These are phyloP conservation scores for Phengaris arion DNA, from an alignment of 2,888 invertebrate species.

Conservation along the genomic window DNA sequence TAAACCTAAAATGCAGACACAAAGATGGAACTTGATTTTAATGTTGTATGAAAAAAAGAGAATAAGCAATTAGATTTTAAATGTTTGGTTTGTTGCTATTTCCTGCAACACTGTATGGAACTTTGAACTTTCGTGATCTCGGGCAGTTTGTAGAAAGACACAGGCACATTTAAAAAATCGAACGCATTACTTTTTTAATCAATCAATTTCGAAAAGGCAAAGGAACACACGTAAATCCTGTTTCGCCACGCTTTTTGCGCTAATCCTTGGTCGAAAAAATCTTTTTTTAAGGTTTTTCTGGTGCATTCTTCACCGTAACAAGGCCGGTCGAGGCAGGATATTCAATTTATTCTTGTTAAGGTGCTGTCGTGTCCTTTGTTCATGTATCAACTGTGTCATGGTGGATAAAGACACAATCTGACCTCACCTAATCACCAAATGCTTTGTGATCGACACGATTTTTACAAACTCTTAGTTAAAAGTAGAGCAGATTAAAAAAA, in stretches of 20 bases:
- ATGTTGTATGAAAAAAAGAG: too few relatives aligned
- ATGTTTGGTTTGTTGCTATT: too few relatives aligned
- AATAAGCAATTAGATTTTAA: too few relatives aligned
- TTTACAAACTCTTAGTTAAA: not conserved
- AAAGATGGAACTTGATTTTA: too few relatives aligned
- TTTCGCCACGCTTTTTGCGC: conserved; percentile 63
- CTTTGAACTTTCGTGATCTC: too few relatives aligned
- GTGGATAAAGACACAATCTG: conserved; percentile 31
- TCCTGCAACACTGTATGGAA: too few relatives aligned
- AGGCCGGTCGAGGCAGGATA: conserved; percentile 51
- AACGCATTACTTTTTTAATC: conserved; percentile 39
- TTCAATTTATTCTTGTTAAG: conserved; percentile 65
- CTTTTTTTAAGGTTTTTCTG: conserved; percentile 41
- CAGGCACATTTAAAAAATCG: conserved; percentile 22
- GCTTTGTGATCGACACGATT: conserved; percentile 24
- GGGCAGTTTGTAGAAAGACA: not conserved
- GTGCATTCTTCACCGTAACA: conserved; percentile 30
- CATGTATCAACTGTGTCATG: conserved; percentile 42
- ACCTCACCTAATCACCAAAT: conserved; percentile 25
- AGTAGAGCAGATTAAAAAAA: too few relatives aligned
- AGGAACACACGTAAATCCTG: conserved; percentile 51
- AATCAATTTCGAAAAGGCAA: conserved; percentile 50
- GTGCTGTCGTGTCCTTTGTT: conserved; percentile 55
- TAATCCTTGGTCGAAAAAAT: conserved; percentile 42
- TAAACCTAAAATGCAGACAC: too few relatives aligned